These are phyloP conservation scores for Synchiropus splendidus DNA, from an alignment of 2,113 vertebrate genomes.

Conservation along the genomic window DNA sequence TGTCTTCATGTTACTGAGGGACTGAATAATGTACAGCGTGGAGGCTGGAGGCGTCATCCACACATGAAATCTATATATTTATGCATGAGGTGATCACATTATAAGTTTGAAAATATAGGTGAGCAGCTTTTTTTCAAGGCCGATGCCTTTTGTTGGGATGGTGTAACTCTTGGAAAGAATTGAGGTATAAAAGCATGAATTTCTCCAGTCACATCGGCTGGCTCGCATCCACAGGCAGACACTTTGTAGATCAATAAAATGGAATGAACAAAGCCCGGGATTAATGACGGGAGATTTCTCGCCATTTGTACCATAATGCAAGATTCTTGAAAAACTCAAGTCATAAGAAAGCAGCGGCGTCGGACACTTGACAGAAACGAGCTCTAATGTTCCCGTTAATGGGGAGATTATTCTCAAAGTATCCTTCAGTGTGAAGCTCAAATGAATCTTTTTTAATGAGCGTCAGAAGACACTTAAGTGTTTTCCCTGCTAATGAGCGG, in stretches of 20 bases:
- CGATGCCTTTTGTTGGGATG: slow-evolving; percentile 2
- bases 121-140: slow-evolving; percentile 2
- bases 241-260: slow-evolving; percentile 3
- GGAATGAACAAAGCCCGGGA: slow-evolving; percentile 3
- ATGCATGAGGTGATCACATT: slow-evolving; percentile 18
- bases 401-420: slow-evolving; percentile 46
- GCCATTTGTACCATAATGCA: not conserved
- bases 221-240: slow-evolving; percentile 2
- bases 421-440: slow-evolving; percentile 31
- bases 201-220: slow-evolving; percentile 1
- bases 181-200: slow-evolving; percentile 2
- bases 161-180: slow-evolving; percentile 2
- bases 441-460: slow-evolving; percentile 53
- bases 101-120: slow-evolving; percentile 9
- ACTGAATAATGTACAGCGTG: slow-evolving; percentile 57
- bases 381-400: slow-evolving; percentile 22
- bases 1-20: slow-evolving; percentile 50
- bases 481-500: slow-evolving; percentile 41
- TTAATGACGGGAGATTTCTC: slow-evolving; percentile 5
- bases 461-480: slow-evolving; percentile 41
- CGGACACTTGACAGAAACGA: no score
- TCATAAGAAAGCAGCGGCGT: no score
- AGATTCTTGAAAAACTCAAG: slow-evolving; percentile 4
- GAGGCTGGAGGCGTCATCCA: slow-evolving; percentile 26
- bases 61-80: slow-evolving; percentile 15